Percentiles rank a stretch among this genome's conserved stretches.
These are phyloP conservation scores for Drosophila neocordata DNA, from an alignment of 1,140 invertebrate genomes.

Conservation along the genomic window DNA sequence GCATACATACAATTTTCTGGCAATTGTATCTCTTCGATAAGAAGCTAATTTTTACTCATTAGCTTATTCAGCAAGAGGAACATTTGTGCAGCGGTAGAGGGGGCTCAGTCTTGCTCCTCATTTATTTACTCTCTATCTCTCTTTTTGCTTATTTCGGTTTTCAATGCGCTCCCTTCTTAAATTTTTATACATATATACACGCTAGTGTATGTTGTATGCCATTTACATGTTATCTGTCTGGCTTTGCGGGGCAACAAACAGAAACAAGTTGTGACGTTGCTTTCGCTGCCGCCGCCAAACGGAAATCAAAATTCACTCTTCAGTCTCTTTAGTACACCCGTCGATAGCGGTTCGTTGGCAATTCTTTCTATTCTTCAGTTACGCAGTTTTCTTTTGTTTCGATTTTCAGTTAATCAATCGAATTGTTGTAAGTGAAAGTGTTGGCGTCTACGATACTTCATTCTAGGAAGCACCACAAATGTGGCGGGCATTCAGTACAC, in stretches of 20 bases:
- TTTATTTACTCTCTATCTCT: constrained; percentile 18
- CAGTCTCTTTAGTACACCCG: constrained; percentile 66
- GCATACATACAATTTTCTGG: neutral
- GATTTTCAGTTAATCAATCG: constrained; percentile 11
- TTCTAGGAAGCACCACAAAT: constrained; percentile 52
- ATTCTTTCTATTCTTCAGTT: constrained; percentile 5
- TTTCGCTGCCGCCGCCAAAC: constrained; percentile 26
- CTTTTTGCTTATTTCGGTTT: neutral
- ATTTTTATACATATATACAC: constrained; percentile 13
- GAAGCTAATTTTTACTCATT: neutral
- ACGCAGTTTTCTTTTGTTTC: constrained; percentile 14
- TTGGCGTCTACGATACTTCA: neutral
- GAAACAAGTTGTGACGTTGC: constrained; percentile 28
- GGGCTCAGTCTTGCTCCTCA: neutral
- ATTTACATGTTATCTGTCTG: constrained; percentile 50
- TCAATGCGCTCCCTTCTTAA: neutral
- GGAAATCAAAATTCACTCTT: constrained; percentile 33
- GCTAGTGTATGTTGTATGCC: constrained; percentile 18
- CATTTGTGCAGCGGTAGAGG: too few relatives aligned
- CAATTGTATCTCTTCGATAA: neutral
- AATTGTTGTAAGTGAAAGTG: constrained; percentile 75
- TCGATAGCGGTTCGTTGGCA: constrained; percentile 53
- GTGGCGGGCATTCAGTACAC: constrained; percentile 16
- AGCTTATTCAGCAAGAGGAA: neutral
- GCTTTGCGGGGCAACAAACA: constrained; percentile 3